These are phyloP conservation scores for Diaperis boleti DNA, from an alignment of 2,888 invertebrate species.

Conservation along the genomic window DNA sequence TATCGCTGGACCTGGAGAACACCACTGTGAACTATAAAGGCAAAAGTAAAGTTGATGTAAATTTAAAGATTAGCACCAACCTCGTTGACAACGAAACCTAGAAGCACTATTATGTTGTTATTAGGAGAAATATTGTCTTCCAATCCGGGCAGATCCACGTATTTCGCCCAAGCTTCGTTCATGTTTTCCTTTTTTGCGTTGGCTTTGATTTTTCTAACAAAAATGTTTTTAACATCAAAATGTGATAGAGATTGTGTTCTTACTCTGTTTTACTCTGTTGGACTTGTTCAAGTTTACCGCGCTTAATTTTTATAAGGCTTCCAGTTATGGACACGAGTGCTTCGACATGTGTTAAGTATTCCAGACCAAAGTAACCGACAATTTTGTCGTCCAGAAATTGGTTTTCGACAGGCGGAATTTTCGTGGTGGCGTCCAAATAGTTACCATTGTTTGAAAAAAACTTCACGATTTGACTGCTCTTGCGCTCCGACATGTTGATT, in stretches of 20 bases:
- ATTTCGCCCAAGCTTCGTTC: slow-evolving; percentile 79
- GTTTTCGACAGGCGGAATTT: background rate
- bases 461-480: slow-evolving; percentile 74
- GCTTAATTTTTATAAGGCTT: slow-evolving; percentile 38
- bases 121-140: slow-evolving; percentile 86
- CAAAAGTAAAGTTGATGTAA: slow-evolving; percentile 1
- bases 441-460: slow-evolving; percentile 65
- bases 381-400: slow-evolving; percentile 47
- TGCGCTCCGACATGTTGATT: slow-evolving; percentile 81
- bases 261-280: slow-evolving; percentile 34
- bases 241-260: no score
- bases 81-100: slow-evolving; percentile 80
- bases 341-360: slow-evolving; percentile 51
- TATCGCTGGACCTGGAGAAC: slow-evolving; percentile 74
- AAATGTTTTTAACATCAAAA: no score
- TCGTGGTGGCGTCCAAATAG: background rate
- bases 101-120: slow-evolving; percentile 78
- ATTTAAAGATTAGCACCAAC: slow-evolving; percentile 55
- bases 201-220: slow-evolving; percentile 45
- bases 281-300: slow-evolving; percentile 35
- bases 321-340: slow-evolving; percentile 39
- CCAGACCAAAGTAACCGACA: slow-evolving; percentile 35
- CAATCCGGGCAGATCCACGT: slow-evolving; percentile 82
- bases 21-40: slow-evolving; percentile 73
- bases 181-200: slow-evolving; percentile 56